Evolutionary conservation across 1,140 invertebrate species (phyloP), one percentile per base, ranked within the genome.

Genomic region (Pararge aegeria): DNA sequence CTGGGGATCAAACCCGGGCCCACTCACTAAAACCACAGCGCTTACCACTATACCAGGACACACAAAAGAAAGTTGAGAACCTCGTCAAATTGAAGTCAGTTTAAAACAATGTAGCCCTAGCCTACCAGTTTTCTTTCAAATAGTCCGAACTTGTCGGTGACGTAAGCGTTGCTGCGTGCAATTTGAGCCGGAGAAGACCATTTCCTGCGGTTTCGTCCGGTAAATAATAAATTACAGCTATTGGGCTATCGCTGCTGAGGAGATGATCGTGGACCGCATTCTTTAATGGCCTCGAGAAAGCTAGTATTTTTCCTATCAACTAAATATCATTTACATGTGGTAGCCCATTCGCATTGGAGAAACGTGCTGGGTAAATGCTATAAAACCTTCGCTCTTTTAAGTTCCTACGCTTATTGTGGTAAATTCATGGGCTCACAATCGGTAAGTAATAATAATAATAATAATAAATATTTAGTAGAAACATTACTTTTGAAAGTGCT

Each of bases 121-220:
- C 37, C 13, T 40, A 15, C 1, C 15, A 40, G n/a, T 49, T 49
- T 49, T 18, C 7, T 44, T n/a, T 53, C 40, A 55, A 62, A 44
- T 54, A 20, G 18, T 29, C 2, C 5, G 4, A 15, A 2, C n/a
- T 2, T 16, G 37, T 15, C 9, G 57, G 30, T 65, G 63, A 74
- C 68, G 72, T 74, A 66, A 75, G 61, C 63, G 48, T 57, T 64
- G 61, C 46, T 58, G 67, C 56, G 55, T 66, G 64, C 60, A 51
- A 61, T 61, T 42, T 57, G 64, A 66, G 51, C 61, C 59, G 64
- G n/a, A 24, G 24, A 52, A 63, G 53, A 40, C 66, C 52, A 68
- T 68, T 70, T 70, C 68, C 66, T 64, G 68, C 56, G 70, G 73
- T 67, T 72, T 70, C 70, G 66, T 73, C 69, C 59, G 62, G 50